These are phyloP conservation scores for Epinephelus awoara DNA, from an alignment of 2,797 vertebrate genomes.

Conservation along the genomic window DNA sequence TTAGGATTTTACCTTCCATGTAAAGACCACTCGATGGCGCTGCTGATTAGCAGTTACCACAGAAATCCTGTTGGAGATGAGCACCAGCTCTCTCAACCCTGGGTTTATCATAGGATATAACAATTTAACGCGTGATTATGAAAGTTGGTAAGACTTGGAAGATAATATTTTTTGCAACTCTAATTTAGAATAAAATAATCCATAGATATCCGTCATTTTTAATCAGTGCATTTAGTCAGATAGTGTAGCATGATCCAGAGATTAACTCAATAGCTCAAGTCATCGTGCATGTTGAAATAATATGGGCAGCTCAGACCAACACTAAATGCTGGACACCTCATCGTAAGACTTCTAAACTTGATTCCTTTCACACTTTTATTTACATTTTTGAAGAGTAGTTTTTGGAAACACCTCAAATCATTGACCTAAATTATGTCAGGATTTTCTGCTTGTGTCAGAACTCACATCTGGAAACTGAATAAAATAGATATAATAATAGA, in stretches of 20 bases:
- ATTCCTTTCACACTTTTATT: background rate
- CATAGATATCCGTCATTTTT: background rate
- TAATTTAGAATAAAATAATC: background rate
- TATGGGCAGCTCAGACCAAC: background rate
- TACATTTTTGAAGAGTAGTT: background rate
- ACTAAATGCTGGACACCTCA: background rate
- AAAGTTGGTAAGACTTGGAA: background rate
- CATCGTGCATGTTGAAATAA: background rate
- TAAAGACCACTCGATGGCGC: constrained; percentile 52
- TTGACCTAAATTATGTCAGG: background rate
- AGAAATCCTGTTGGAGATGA: too few relatives aligned
- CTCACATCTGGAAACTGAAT: background rate
- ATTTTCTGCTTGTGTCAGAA: background rate
- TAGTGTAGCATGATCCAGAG: background rate
- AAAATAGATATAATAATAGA: background rate
- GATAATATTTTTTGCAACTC: too few relatives aligned
- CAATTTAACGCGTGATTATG: background rate
- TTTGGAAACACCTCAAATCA: background rate
- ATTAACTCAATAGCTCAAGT: background rate
- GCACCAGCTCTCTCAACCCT: background rate
- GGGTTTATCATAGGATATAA: background rate
- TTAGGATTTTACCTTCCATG: background rate
- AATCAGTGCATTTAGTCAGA: background rate
- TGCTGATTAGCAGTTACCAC: constrained; percentile 4
- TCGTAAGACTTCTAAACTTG: background rate